These are phyloP conservation scores for Gymnothorax javanicus DNA, from an alignment of 2,797 vertebrate species.

Conservation along the genomic window DNA sequence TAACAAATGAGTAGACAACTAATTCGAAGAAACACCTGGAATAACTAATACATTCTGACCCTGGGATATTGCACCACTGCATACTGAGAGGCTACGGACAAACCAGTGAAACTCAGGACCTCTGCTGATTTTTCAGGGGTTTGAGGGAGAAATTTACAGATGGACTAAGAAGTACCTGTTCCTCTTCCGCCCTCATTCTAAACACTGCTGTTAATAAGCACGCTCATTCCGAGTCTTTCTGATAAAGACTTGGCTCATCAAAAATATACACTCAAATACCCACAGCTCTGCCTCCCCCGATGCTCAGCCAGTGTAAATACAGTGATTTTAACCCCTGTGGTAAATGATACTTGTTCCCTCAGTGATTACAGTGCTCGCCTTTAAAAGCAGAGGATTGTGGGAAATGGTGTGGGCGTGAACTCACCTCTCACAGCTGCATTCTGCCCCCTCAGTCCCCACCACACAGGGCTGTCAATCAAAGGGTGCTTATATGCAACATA, in stretches of 20 bases:
- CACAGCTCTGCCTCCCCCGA: not conserved
- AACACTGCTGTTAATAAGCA: too few relatives aligned
- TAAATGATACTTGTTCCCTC: not conserved
- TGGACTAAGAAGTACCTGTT: not conserved
- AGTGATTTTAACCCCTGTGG: not conserved
- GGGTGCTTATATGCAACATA: not conserved
- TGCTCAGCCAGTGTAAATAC: not conserved
- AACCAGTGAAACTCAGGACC: not conserved
- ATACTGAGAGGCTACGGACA: not conserved
- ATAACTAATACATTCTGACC: too few relatives aligned
- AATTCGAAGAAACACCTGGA: too few relatives aligned
- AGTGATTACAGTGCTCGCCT: constrained; percentile 9
- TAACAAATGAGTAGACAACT: too few relatives aligned
- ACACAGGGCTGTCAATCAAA: constrained; percentile 8
- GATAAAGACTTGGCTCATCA: not conserved
- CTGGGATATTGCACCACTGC: too few relatives aligned
- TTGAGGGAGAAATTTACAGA: not conserved
- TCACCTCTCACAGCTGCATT: not conserved
- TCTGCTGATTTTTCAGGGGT: not conserved
- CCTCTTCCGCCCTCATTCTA: too few relatives aligned
- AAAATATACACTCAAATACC: not conserved
- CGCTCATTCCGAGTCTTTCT: too few relatives aligned
- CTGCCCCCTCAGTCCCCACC: not conserved
- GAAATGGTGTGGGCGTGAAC: not conserved
- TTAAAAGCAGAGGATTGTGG: not conserved